Percentiles rank a stretch among this genome's conserved stretches.
Conservation (phyloP, 2,113 vertebrate species). For the Tupaia tana region DNA sequence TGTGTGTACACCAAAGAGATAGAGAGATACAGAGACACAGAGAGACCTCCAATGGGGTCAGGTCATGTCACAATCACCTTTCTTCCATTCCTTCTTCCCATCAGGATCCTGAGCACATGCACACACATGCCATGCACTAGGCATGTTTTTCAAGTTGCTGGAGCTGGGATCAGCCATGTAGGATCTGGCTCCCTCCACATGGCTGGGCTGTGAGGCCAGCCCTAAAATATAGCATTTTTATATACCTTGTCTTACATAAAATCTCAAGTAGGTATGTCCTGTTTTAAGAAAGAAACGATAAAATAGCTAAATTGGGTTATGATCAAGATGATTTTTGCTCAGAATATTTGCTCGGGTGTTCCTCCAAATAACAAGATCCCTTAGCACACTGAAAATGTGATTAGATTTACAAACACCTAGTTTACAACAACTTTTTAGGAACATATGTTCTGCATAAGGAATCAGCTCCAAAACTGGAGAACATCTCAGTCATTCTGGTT, state of each 20-base stretch:
- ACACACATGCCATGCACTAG: no score
- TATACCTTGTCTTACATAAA: constrained; percentile 12
- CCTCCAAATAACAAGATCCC: background rate
- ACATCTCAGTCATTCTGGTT: background rate
- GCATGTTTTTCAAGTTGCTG: no score
- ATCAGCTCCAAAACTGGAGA: constrained; percentile 5
- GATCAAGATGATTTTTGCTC: constrained; percentile 9
- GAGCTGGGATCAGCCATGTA: no score
- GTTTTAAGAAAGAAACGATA: background rate
- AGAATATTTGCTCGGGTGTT: background rate
- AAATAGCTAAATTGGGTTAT: constrained; percentile 7
- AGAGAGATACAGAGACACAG: no score
- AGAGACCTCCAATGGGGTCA: no score
- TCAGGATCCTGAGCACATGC: no score
- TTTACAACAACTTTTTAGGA: background rate
- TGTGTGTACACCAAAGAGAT: no score
- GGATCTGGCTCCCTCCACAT: no score
- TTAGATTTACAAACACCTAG: background rate
- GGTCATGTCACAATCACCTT: no score
- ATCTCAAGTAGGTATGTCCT: background rate
- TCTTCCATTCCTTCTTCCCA: no score
- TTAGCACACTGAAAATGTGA: background rate
- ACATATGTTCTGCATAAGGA: background rate
- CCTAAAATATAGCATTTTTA: background rate
- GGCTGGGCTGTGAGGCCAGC: no score